Evolutionary conservation across 1,140 invertebrate genomes (phyloP).

Genomic region (Drosophila rufa): DNA sequence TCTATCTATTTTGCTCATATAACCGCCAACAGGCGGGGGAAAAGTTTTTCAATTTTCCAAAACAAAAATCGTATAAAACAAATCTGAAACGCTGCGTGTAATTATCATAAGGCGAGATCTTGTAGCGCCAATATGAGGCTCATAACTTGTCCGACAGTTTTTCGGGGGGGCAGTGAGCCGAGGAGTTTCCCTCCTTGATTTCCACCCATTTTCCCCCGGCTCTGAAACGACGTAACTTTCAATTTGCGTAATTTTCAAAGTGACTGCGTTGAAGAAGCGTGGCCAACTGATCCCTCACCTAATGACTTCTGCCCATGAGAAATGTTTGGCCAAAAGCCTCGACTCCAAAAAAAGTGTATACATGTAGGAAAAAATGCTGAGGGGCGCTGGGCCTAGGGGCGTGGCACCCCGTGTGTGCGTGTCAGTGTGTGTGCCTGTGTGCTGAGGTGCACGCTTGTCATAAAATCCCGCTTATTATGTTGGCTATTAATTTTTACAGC

Average conservation of each 20-base stretch:
- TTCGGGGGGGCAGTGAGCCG: neutral
- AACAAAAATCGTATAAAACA: conserved; percentile 66
- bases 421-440: conserved; percentile 24
- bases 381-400: conserved; percentile 24
- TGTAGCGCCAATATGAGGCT: conserved; percentile 71
- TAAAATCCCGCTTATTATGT: conserved; percentile 83
- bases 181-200: conserved; percentile 9
- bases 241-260: conserved; percentile 82
- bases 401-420: conserved; percentile 37
- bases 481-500: conserved; percentile 83
- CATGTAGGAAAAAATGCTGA: neutral
- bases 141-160: conserved; percentile 56
- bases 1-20: conserved; percentile 57
- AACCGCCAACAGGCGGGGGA: conserved; percentile 7
- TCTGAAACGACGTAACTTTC: conserved; percentile 74
- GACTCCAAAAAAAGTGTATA: neutral
- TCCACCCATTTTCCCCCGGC: conserved; percentile 28
- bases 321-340: conserved; percentile 42
- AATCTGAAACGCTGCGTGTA: conserved; percentile 62
- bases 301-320: conserved; percentile 71
- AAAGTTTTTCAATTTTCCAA: conserved; percentile 76
- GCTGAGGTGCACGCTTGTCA: conserved; percentile 79
- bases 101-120: conserved; percentile 80
- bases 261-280: conserved; percentile 50
- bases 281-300: conserved; percentile 76